phyloP scores from a whole-genome alignment of 2,888 invertebrate genomes.

The Diarsia mendica region DNA sequence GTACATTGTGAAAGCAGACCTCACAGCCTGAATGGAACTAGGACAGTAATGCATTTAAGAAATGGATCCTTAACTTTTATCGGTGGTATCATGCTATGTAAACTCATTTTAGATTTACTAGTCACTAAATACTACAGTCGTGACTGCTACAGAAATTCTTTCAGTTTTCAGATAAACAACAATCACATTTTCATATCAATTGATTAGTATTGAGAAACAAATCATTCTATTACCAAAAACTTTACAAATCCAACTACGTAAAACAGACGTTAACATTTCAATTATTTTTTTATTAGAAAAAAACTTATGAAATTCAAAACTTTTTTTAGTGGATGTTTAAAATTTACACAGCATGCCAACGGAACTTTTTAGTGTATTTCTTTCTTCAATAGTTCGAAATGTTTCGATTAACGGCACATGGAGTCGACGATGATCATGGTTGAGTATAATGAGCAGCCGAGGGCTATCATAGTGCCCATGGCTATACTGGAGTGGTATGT shows the following conservation, averaged over 20 bases:
- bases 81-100: constrained; percentile 62
- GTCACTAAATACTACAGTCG: constrained; percentile 35
- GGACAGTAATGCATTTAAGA: constrained; percentile 68
- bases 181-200: constrained; percentile 1
- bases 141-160: constrained; percentile 9
- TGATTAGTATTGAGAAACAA: constrained; percentile 29
- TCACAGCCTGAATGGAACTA: constrained; percentile 78
- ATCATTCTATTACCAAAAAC: neutral
- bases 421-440: constrained; percentile 87
- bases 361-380: constrained; percentile 32
- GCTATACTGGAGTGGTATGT: constrained; percentile 94
- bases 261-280: constrained; percentile 18
- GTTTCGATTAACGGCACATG: constrained; percentile 79
- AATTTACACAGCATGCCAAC: constrained; percentile 66
- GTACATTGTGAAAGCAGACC: constrained; percentile 72
- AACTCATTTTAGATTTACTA: constrained; percentile 46
- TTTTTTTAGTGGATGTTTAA: constrained; percentile 21
- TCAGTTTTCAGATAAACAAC: constrained; percentile 3
- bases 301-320: constrained; percentile 21
- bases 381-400: constrained; percentile 35
- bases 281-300: constrained; percentile 19
- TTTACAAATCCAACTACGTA: constrained; percentile 19
- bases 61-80: constrained; percentile 64
- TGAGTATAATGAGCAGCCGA: constrained; percentile 87
- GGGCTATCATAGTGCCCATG: constrained; percentile 93